A percentile compares a stretch with the other conserved stretches of the same genome.
phyloP scores from a whole-genome alignment of 2,113 vertebrate species.

The Cacatua alba region DNA sequence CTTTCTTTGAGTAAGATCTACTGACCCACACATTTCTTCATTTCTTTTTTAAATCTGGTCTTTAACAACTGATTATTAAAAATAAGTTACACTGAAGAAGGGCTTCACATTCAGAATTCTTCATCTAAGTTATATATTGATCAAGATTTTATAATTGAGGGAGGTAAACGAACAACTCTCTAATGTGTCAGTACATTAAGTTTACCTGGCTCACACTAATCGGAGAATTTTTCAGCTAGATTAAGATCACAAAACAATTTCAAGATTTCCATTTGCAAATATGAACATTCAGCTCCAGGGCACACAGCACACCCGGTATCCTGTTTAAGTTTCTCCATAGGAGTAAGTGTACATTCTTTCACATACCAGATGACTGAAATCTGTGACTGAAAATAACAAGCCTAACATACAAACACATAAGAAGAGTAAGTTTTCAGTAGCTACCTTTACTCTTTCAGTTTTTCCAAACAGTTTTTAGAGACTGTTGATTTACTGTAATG shows the following conservation, averaged over 20 bases:
- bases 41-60: background rate
- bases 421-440: background rate
- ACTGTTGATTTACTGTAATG: background rate
- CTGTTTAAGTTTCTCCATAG: background rate
- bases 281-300: background rate
- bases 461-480: background rate
- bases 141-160: background rate
- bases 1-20: background rate
- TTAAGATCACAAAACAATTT: background rate
- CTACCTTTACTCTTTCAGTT: background rate
- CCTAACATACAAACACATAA: background rate
- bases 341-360: background rate
- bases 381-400: background rate
- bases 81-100: background rate
- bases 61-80: background rate
- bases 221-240: background rate
- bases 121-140: background rate
- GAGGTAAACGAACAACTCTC: background rate
- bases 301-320: background rate
- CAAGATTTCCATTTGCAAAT: background rate
- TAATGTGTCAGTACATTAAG: fast-evolving
- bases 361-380: background rate
- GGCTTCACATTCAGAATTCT: background rate
- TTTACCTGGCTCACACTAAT: background rate
- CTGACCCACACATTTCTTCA: background rate